Evolutionary conservation across 2,113 vertebrate genomes (phyloP), one percentile per base, ranked within the genome.

Genomic region (Trinectes maculatus): DNA sequence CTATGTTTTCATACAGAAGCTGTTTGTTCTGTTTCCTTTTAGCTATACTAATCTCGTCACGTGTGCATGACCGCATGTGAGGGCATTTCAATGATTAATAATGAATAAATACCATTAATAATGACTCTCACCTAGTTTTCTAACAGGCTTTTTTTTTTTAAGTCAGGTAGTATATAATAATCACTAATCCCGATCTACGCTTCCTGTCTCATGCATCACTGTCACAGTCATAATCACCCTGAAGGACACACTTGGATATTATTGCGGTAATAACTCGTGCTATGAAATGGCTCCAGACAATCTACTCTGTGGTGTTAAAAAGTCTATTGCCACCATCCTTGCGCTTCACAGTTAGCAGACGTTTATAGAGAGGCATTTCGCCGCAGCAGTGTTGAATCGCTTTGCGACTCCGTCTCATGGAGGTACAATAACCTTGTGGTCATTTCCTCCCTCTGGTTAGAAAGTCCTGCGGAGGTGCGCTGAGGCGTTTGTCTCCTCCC

Each of bases 1-100:
- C 85, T 87, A 46, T 85, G 91, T 92, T 91, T 83, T 59, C 62
- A 83, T 64, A 79, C 12, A 52, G 15, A 46, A 19, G 10, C 40
- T 64, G 22, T 59, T 57, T 16, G 4, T 47, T 49, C 25, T 26
- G 40, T 57, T n/a, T 42, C 5, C 3, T n/a, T 28, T 31, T 37
- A n/a, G n/a, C n/a, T n/a, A n/a, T n/a, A n/a, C n/a, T n/a, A n/a
- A n/a, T n/a, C n/a, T n/a, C n/a, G n/a, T n/a, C n/a, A n/a, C n/a
- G n/a, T n/a, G n/a, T 43, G 21, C 13, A 6, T 18, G 4, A 2
- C 10, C 4, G 3, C n/a, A 28, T 5, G 8, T 40, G 6, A n/a
- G n/a, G n/a, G n/a, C n/a, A n/a, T n/a, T n/a, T n/a, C n/a, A n/a
- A n/a, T n/a, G n/a, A n/a, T n/a, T n/a, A n/a, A n/a, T n/a, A n/a